These are phyloP conservation scores for Pandemis corylana DNA, from an alignment of 2,888 invertebrate genomes.

Conservation along the genomic window DNA sequence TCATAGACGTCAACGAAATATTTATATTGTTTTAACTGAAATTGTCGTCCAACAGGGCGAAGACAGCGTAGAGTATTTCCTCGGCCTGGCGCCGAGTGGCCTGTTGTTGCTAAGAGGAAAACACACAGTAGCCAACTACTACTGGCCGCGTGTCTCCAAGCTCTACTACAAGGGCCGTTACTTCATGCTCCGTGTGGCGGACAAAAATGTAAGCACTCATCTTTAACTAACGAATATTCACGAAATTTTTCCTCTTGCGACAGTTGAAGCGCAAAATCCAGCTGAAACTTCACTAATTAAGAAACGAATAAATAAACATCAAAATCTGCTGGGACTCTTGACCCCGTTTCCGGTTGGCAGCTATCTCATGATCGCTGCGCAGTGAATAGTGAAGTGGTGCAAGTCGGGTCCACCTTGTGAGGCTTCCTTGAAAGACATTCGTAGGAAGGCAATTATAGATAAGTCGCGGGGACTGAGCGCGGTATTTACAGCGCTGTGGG, in stretches of 20 bases:
- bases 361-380: slow-evolving; percentile 61
- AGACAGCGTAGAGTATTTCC: slow-evolving; percentile 97
- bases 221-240: slow-evolving; percentile 32
- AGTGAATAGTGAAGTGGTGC: slow-evolving; percentile 70
- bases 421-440: slow-evolving; percentile 82
- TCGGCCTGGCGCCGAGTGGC: slow-evolving; percentile 97
- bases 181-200: slow-evolving; percentile 97
- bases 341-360: slow-evolving; percentile 69
- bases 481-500: slow-evolving; percentile 79
- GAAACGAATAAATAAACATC: slow-evolving; percentile 61
- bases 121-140: slow-evolving; percentile 98
- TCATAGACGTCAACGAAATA: too few relatives aligned
- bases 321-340: slow-evolving; percentile 64
- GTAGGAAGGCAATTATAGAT: slow-evolving; percentile 83
- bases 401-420: slow-evolving; percentile 75
- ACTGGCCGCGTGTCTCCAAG: slow-evolving; percentile 99
- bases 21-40: neutral
- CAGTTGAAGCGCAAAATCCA: slow-evolving; percentile 31
- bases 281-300: slow-evolving; percentile 33
- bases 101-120: slow-evolving; percentile 97
- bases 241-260: slow-evolving; percentile 23
- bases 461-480: slow-evolving; percentile 78
- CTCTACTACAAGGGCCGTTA: slow-evolving; percentile 98
- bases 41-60: slow-evolving; percentile 89
- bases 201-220: slow-evolving; percentile 93